Evolutionary conservation across 1,140 invertebrate species (phyloP).

Genomic region (Drosophila navojoa): DNA sequence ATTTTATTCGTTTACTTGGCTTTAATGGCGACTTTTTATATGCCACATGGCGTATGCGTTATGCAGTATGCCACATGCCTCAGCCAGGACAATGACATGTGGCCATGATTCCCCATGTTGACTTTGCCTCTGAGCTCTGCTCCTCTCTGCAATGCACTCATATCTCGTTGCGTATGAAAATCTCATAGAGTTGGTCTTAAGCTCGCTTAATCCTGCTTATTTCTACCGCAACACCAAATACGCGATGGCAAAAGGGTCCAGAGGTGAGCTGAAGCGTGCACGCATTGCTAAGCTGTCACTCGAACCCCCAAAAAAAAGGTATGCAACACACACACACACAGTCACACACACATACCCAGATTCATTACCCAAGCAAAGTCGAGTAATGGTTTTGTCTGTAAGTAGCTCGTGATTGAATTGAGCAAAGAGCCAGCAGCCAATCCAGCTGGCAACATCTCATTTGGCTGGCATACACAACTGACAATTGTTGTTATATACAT

Average conservation of each 20-base stretch:
- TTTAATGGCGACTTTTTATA: constrained; percentile 2
- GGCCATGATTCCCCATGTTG: background rate
- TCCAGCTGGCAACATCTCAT: constrained; percentile 53
- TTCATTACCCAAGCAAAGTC: constrained; percentile 68
- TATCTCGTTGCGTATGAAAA: constrained; percentile 38
- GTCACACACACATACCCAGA: constrained; percentile 38
- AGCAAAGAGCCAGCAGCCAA: constrained; percentile 51
- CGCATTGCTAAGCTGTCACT: constrained; percentile 41
- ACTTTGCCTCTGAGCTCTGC: too few species aligned
- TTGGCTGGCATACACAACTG: constrained; percentile 38
- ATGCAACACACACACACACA: constrained; percentile 32
- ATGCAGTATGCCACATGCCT: constrained; percentile 32
- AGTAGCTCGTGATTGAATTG: constrained; percentile 81
- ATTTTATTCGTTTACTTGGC: constrained; percentile 2
- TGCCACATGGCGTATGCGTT: constrained; percentile 19
- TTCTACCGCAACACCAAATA: constrained; percentile 51
- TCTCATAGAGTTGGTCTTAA: constrained; percentile 70
- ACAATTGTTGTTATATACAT: constrained; percentile 39
- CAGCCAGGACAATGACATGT: constrained; percentile 29
- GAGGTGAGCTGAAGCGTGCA: constrained; percentile 10
- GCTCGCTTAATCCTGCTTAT: constrained; percentile 76
- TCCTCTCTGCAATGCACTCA: background rate
- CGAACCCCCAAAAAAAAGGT: constrained; percentile 32
- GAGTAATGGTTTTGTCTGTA: constrained; percentile 75
- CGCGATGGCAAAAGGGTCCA: background rate